A percentile compares a stretch with the other conserved stretches of the same genome.
Evolutionary conservation across 2,888 invertebrate genomes (phyloP).

Genomic region (Ennomos fuscantarius): DNA sequence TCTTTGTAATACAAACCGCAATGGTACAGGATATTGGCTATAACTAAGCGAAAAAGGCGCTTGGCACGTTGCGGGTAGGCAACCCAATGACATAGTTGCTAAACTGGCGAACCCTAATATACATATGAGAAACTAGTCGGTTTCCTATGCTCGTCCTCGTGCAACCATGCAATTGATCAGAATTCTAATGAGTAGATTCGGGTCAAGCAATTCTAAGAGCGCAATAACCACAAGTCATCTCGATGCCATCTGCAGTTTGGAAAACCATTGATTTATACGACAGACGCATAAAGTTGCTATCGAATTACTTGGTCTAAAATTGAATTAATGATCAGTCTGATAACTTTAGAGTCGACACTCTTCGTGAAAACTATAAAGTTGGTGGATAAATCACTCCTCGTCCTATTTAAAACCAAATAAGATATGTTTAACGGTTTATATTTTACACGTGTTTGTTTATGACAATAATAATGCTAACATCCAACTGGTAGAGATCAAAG

Average conservation of each 20-base stretch:
- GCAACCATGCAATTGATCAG: slow-evolving; percentile 21
- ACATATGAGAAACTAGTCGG: slow-evolving; percentile 15
- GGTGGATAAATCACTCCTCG: slow-evolving; percentile 44
- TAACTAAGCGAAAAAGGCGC: slow-evolving; percentile 65
- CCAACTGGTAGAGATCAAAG: slow-evolving; percentile 36
- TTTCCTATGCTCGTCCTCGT: slow-evolving; percentile 16
- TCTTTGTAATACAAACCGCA: slow-evolving; percentile 66
- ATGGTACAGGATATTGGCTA: slow-evolving; percentile 66
- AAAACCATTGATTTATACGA: slow-evolving; percentile 50
- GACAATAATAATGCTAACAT: slow-evolving; percentile 20
- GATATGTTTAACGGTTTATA: slow-evolving; percentile 29
- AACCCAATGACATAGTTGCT: slow-evolving; percentile 65
- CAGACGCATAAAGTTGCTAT: slow-evolving; percentile 50
- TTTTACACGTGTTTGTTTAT: slow-evolving; percentile 28
- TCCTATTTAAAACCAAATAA: slow-evolving; percentile 22
- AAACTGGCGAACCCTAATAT: slow-evolving; percentile 14
- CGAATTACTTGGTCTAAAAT: slow-evolving; percentile 48
- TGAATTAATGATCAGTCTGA: slow-evolving; percentile 55
- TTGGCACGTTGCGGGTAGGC: slow-evolving; percentile 53
- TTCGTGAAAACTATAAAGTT: slow-evolving; percentile 45
- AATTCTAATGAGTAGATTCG: slow-evolving; percentile 33
- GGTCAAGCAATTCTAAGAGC: slow-evolving; percentile 29
- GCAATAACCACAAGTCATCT: slow-evolving; percentile 43
- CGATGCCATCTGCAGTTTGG: slow-evolving; percentile 43
- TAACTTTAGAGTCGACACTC: slow-evolving; percentile 49